Percentiles rank a stretch among this genome's conserved stretches.
These are phyloP conservation scores for Acropternis orthonyx DNA, from an alignment of 2,797 vertebrate genomes.

Conservation along the genomic window DNA sequence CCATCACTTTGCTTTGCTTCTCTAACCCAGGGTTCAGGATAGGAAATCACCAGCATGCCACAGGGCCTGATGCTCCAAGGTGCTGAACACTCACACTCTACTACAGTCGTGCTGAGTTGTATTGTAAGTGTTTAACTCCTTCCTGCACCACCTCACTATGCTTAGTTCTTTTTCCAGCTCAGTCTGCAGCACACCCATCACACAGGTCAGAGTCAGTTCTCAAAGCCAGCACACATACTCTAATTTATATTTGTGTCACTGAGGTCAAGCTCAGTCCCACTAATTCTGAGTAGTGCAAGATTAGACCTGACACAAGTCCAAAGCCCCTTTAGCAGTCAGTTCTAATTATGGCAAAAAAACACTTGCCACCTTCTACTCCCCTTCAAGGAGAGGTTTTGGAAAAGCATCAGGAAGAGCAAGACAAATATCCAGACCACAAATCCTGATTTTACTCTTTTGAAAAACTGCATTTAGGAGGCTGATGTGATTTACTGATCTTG, in stretches of 20 bases:
- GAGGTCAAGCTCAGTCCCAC: background rate
- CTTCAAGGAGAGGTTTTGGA: background rate
- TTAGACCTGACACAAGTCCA: background rate
- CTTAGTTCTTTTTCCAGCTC: background rate
- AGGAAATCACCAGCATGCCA: background rate
- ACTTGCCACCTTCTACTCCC: background rate
- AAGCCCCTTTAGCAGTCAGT: background rate
- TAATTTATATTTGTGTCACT: background rate
- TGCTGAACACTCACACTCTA: background rate
- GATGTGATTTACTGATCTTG: background rate
- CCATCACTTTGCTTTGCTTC: background rate
- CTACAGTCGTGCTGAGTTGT: rapidly evolving
- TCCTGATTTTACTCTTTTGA: background rate
- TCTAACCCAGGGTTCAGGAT: background rate
- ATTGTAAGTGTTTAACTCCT: background rate
- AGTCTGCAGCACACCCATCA: background rate
- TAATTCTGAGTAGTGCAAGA: background rate
- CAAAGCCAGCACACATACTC: background rate
- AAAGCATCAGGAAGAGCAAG: background rate
- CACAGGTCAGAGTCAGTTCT: background rate
- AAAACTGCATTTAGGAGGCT: background rate
- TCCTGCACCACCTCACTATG: background rate
- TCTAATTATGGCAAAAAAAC: slow-evolving; percentile 2
- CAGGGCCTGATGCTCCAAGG: background rate
- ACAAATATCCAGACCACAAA: background rate